phyloP scores from a whole-genome alignment of 2,888 invertebrate genomes.

The Dasypolia templi region DNA sequence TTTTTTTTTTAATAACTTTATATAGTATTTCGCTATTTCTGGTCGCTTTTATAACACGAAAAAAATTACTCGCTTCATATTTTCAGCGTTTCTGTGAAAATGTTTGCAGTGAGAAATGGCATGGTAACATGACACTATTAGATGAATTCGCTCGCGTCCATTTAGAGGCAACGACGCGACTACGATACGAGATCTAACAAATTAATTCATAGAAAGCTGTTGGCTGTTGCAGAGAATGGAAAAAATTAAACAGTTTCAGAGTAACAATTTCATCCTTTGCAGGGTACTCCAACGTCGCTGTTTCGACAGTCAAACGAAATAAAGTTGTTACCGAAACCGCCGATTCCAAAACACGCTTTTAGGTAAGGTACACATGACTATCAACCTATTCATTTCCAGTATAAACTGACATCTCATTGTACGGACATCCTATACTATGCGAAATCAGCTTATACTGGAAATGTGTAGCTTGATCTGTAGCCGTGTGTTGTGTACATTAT shows the following conservation, averaged over 20 bases:
- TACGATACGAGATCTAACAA: constrained; percentile 46
- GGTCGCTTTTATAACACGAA: constrained; percentile 62
- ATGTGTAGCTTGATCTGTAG: too few relatives aligned
- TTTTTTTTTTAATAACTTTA: too few relatives aligned
- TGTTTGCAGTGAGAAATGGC: constrained; percentile 83
- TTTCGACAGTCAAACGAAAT: neutral
- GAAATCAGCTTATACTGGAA: too few relatives aligned
- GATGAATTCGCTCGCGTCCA: constrained; percentile 70
- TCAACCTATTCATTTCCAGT: too few relatives aligned
- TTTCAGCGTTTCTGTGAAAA: constrained; percentile 74
- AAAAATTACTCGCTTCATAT: constrained; percentile 74
- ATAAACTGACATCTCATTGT: too few relatives aligned
- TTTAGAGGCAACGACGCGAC: constrained; percentile 69
- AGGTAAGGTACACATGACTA: neutral
- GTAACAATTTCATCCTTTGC: neutral
- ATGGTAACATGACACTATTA: constrained; percentile 82
- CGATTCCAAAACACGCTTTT: neutral
- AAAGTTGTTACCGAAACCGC: constrained; percentile 7
- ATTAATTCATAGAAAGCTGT: neutral
- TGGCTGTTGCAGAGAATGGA: neutral
- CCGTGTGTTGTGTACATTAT: constrained; percentile 20
- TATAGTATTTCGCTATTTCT: constrained; percentile 52
- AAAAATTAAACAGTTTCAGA: too few relatives aligned
- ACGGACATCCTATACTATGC: too few relatives aligned
- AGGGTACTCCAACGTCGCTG: too few relatives aligned